These are phyloP conservation scores for Corvus hawaiiensis DNA, from an alignment of 2,113 vertebrate species.

Conservation along the genomic window DNA sequence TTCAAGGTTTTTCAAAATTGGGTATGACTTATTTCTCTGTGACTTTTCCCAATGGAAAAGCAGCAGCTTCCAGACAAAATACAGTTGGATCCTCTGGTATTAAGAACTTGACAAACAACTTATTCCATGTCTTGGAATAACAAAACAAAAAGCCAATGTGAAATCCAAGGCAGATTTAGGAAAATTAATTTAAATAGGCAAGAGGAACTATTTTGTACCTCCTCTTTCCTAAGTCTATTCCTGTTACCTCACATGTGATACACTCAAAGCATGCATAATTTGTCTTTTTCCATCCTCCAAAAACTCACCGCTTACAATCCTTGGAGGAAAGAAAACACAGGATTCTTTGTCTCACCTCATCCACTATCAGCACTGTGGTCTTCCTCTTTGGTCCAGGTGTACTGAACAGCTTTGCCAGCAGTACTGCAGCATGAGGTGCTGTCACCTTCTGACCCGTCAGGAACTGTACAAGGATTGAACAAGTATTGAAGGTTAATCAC, in stretches of 20 bases:
- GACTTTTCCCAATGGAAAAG: not conserved
- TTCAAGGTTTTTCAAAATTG: not conserved
- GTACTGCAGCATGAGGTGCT: slow-evolving; percentile 82
- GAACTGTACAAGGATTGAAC: slow-evolving; percentile 70
- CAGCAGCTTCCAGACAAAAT: not conserved
- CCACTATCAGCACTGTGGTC: slow-evolving; percentile 87
- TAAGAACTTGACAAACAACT: not conserved
- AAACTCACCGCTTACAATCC: not conserved
- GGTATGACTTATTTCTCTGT: not conserved
- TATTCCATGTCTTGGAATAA: not conserved
- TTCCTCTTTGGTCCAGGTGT: slow-evolving; percentile 78
- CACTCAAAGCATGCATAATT: not conserved
- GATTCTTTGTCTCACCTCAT: slow-evolving; percentile 79
- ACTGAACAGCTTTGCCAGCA: slow-evolving; percentile 86
- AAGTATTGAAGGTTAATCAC: not conserved
- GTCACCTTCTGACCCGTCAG: slow-evolving; percentile 91
- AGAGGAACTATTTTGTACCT: not conserved
- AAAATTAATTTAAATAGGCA: not conserved
- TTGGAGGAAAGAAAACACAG: not conserved
- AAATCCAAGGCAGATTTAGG: not conserved
- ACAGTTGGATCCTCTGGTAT: not conserved
- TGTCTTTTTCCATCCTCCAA: not conserved
- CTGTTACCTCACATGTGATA: not conserved
- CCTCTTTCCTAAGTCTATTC: not conserved
- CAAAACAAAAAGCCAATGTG: not conserved